Evolutionary conservation across 2,113 vertebrate species (phyloP), one percentile per base, ranked within the genome.

Genomic region (Epinephelus cyanopodus): DNA sequence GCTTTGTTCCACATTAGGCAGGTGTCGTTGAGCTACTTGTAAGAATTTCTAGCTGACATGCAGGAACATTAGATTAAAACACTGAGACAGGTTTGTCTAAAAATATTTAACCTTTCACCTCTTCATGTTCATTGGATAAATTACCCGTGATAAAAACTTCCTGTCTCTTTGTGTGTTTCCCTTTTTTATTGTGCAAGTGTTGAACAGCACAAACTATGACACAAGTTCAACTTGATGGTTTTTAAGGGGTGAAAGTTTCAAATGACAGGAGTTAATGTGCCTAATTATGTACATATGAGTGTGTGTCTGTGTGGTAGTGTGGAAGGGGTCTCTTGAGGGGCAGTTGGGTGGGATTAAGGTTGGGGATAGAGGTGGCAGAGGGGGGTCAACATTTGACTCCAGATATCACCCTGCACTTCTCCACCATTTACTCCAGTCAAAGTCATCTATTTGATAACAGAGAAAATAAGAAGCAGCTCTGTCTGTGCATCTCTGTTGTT

Each of bases 61-160:
- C 23, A 68, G 56, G 56, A 25, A 13, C 68, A 54, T 74, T 19
- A 45, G 39, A 63, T 68, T 81, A 66, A 71, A 62, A 63, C n/a
- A 39, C 45, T 12, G 1, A 52, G 0, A 27, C 29, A 39, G 39
- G 63, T 60, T 83, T 74, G 57, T 56, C 67, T 84, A 58, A 79
- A 79, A 68, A 23, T 50, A 47, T 57, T 79, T 88, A 89, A 91
- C 86, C 87, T 65, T 70, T 92, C 81, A 91, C 56, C 48, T 54
- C 80, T 57, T 79, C 33, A 72, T 79, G 81, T 62, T 90, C 29
- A 93, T 90, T 82, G 82, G 70, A 81, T 77, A 89, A 87, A 90
- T 90, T 85, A 75, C 77, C 2, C 72, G 21, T 37, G 39, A 33
- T 82, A 39, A 78, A 61, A 47, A 77, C 71, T 64, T 87, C 77